phyloP scores from a whole-genome alignment of 1,140 invertebrate species.

The Heliconius congener region DNA sequence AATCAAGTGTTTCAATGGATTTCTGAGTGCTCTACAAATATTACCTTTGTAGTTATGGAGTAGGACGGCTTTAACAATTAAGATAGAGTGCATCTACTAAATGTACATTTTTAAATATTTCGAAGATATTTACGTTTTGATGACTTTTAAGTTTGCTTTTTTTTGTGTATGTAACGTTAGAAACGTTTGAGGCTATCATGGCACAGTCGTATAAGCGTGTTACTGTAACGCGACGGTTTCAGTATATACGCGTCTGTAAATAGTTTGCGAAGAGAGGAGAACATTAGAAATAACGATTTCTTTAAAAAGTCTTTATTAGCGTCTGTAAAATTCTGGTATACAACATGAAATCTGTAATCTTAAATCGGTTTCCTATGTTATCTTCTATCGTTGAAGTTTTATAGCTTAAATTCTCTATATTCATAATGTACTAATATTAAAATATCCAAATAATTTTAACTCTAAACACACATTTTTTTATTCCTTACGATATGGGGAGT shows the following conservation, averaged over 20 bases:
- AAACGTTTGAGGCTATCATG: too few species aligned
- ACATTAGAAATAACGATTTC: background rate
- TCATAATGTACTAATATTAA: background rate
- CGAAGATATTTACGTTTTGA: background rate
- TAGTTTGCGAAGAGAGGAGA: background rate
- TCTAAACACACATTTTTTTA: constrained; percentile 38
- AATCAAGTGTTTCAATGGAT: background rate
- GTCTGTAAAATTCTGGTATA: background rate
- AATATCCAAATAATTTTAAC: background rate
- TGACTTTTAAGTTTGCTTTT: too few species aligned
- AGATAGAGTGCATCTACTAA: background rate
- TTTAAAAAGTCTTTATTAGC: background rate
- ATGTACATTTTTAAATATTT: background rate
- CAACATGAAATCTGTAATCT: background rate
- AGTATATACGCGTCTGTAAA: background rate
- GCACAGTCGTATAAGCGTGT: too few species aligned
- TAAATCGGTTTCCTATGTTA: too few species aligned
- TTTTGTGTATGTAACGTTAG: too few species aligned
- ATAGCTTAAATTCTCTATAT: background rate
- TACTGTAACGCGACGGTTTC: too few species aligned
- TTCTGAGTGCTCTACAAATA: constrained; percentile 41
- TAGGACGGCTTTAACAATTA: background rate
- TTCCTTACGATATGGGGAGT: constrained; percentile 55
- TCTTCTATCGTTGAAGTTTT: background rate
- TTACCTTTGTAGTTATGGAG: background rate